Conservation (phyloP, 2,888 invertebrate species). For the Pollenia angustigena region DNA sequence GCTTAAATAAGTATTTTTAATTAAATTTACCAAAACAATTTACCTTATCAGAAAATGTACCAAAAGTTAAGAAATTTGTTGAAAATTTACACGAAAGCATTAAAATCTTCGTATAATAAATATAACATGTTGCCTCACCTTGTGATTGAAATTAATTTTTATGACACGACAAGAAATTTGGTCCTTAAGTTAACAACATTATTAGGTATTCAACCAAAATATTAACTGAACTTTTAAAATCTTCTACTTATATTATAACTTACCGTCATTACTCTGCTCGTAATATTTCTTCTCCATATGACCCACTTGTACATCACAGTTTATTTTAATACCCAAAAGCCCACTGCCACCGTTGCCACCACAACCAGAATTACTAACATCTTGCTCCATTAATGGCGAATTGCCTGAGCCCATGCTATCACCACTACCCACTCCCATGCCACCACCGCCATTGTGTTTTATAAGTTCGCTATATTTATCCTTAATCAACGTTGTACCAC, state of each 20-base stretch:
- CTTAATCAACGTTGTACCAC: conserved; percentile 62
- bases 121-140: too few relatives aligned
- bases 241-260: conserved; percentile 40
- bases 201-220: too few relatives aligned
- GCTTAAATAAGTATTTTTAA: too few relatives aligned
- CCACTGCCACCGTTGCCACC: conserved; percentile 52
- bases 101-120: too few relatives aligned
- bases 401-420: conserved; percentile 60
- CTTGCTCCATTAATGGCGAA: conserved; percentile 63
- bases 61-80: too few relatives aligned
- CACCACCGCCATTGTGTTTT: conserved; percentile 70
- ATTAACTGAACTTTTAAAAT: background rate
- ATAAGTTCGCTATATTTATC: conserved; percentile 74
- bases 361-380: conserved; percentile 25
- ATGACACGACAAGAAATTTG: too few relatives aligned
- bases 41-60: too few relatives aligned
- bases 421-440: conserved; percentile 16
- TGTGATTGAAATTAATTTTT: too few relatives aligned
- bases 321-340: conserved; percentile 61
- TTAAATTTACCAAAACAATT: too few relatives aligned
- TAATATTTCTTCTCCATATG: conserved; percentile 77
- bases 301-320: conserved; percentile 75
- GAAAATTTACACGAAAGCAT: too few relatives aligned
- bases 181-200: too few relatives aligned
- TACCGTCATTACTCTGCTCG: conserved; percentile 78